These are phyloP conservation scores for Thryonomys swinderianus DNA, from an alignment of 2,113 vertebrate species.

Conservation along the genomic window DNA sequence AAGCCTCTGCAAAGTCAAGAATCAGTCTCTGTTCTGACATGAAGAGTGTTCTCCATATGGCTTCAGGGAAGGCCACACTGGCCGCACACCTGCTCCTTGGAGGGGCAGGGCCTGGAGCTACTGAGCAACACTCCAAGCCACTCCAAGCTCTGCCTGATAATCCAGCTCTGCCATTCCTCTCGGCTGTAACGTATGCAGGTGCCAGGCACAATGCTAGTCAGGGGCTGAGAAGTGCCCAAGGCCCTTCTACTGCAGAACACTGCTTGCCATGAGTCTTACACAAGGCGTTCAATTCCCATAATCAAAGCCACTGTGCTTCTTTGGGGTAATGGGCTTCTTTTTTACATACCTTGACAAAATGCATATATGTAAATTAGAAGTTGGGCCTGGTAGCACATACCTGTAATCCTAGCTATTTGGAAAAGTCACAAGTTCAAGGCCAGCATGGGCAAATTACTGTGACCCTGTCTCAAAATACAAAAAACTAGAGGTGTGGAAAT, in stretches of 20 bases:
- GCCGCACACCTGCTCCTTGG: not conserved
- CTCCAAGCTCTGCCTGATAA: not conserved
- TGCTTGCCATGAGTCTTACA: not conserved
- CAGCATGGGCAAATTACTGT: not conserved
- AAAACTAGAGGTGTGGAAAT: not conserved
- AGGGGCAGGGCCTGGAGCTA: not conserved
- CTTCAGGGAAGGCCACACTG: not conserved
- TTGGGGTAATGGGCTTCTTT: not conserved
- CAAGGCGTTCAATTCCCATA: not conserved
- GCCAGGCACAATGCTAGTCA: not conserved
- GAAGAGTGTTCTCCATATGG: not conserved
- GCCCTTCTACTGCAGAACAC: not conserved
- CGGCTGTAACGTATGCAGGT: accelerated
- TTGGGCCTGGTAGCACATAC: not conserved
- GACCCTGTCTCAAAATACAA: not conserved
- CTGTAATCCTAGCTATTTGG: not conserved
- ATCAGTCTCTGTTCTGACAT: not conserved
- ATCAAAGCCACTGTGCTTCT: conserved; percentile 15
- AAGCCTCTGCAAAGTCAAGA: conserved; percentile 22
- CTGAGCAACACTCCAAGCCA: not conserved
- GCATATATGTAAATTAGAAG: not conserved
- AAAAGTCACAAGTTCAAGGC: not conserved
- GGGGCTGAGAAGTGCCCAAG: not conserved
- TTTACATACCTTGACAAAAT: not conserved
- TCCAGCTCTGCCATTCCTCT: not conserved